Evolutionary conservation across 37 sponge, comb jelly and placozoan species (phyloP), one percentile per base, ranked within the genome.

Genomic region (Ianthella basta): DNA sequence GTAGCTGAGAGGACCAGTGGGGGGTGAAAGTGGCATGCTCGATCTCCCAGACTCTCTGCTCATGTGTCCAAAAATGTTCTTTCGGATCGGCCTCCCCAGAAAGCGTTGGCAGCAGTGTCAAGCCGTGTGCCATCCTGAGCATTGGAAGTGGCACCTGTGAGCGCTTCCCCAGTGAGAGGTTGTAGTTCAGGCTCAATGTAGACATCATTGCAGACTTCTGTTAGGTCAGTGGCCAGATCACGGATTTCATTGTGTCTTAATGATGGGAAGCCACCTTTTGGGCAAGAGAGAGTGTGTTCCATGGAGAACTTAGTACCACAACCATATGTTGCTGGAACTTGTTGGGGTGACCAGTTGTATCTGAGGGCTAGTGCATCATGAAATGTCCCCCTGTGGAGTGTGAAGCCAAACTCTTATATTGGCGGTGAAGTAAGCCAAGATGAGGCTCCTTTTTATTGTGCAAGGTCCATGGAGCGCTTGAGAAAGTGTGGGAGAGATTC

Each of bases 261-360:
- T 29, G 70, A 29, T 15, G 70, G 70, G 59, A 74, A 74, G 23
- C 77, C 77, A 74, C 77, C 38, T 79, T n/a, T 79, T 79, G 79
- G 55, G 55, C 79, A 79, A 15, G 55, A 79, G 4, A 79, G 79
- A 55, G 55, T 55, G 39, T 79, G 79, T 35, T 53, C 79, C 35
- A 79, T 16, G 35, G 79, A 79, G 79, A 79, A 79, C 79, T 41
- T 79, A 24, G 79, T 55, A 79, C 79, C 79, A 50, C 79, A 79
- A 13, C 25, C 56, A 41, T 55, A 79, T 4, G 79, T 79, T 79
- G 79, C 41, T 12, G 79, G 79, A 15, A 55, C 25, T n/a, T 79
- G 79, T 13, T 40, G 35, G 55, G 79, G 79, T 79, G 41, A 5
- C 79, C 79, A 79, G 53, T 39, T 39, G 64, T 61, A 61, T 24